A percentile compares a stretch with the other conserved stretches of the same genome.
phyloP scores from a whole-genome alignment of 2,797 vertebrate genomes.

The Sebastes oblongus region DNA sequence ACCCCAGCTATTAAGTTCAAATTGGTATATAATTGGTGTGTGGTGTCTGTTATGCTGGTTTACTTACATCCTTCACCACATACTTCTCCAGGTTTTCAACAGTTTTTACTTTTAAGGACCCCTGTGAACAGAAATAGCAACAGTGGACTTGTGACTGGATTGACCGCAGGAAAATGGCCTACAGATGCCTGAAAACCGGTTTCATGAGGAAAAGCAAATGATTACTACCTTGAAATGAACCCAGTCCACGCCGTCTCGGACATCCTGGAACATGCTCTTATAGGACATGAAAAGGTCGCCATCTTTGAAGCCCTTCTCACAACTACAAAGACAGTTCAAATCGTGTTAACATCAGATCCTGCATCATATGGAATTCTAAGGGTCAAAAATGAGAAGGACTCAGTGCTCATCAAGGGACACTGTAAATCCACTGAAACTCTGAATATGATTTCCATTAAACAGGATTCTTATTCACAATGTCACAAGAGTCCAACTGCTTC shows the following conservation, averaged over 20 bases:
- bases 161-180: background rate
- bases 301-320: conserved; percentile 95
- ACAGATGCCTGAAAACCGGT: background rate
- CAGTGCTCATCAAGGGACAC: background rate
- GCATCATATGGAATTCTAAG: background rate
- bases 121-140: conserved; percentile 71
- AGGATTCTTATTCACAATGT: background rate
- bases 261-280: conserved; percentile 97
- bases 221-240: conserved; percentile 91
- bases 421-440: background rate
- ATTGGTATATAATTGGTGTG: background rate
- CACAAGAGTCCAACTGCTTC: background rate
- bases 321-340: conserved; percentile 70
- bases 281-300: conserved; percentile 98
- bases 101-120: conserved; percentile 94
- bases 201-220: background rate
- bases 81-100: conserved; percentile 95
- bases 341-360: background rate
- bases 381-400: background rate
- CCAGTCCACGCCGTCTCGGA: conserved; percentile 95
- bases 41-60: background rate
- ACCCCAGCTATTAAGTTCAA: background rate
- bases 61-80: conserved; percentile 96
- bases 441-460: background rate
- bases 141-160: background rate